Base-by-base conservation (phyloP, 1,140 invertebrate genomes). In the Antheraea mylitta region DNA sequence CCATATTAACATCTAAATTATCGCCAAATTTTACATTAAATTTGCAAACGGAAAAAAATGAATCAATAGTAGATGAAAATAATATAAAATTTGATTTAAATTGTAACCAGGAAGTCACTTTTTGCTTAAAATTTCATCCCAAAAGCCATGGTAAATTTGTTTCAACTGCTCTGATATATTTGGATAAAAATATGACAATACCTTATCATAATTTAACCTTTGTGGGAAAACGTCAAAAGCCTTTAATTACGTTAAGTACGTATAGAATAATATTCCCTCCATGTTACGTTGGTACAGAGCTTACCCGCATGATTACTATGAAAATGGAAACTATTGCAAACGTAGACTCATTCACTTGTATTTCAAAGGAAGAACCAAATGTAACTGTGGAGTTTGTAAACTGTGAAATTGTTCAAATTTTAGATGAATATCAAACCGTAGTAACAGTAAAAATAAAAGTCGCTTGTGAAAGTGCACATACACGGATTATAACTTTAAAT, bases 141-240 rank as follows among this genome's bases (percentile, higher is more conserved):
- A 89, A 83, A 76, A 67, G 75, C 11, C 79, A 81, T 69, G 88
- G 88, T 22, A 78, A 68, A 80, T 89, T 85, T 79, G 76, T 86
- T 9, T 70, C 86, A n/a, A 78, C 80, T 16, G 87, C 88, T 22
- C 45, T 81, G 11, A 64, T 91, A 62, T 90, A 83, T 80, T 75
- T 91, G 19, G 88, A 89, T 64, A 89, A 87, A 75, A 72, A 82
- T 66, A 83, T 85, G 81, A 77, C 79, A 18, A 80, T 79, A 58
- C 87, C 88, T 6, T 91, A 86, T 69, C 80, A 78, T 36, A 90
- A 91, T 73, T 78, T 91, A 62, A 87, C 83, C 64, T 91, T 91
- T 77, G 66, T 72, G 69, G 89, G 89, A 22, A 87, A 76, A 71
- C 80, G 78, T 60, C 78, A 81, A 76, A 75, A 73, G 0, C 83